Percentiles rank a stretch among this genome's conserved stretches.
Evolutionary conservation across 1,140 invertebrate genomes (phyloP).

Genomic region (Archivesica marissinica): DNA sequence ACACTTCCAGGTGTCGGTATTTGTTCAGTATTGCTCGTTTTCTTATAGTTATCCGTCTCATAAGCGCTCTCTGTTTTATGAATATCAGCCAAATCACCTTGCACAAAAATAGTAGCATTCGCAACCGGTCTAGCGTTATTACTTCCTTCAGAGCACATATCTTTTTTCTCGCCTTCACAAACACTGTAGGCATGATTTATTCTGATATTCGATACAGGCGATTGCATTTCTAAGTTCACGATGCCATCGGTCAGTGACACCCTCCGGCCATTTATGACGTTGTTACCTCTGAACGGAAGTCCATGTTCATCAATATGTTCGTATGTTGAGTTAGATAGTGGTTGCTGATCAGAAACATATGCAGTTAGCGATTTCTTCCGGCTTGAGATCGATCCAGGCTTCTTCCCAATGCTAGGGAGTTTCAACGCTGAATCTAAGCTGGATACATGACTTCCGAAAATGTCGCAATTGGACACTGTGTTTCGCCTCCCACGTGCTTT

Average conservation of each 20-base stretch:
- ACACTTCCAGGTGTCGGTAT: too few relatives aligned
- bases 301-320: too few relatives aligned
- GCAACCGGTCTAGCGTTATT: constrained; percentile 26
- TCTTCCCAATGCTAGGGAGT: too few relatives aligned
- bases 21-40: neutral
- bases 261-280: neutral
- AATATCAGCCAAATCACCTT: constrained; percentile 2
- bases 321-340: too few relatives aligned
- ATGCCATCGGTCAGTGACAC: neutral
- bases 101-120: constrained; percentile 42
- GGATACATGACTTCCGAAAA: too few relatives aligned
- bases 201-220: neutral
- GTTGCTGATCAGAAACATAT: too few relatives aligned
- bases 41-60: neutral
- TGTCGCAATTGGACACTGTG: neutral
- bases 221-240: neutral
- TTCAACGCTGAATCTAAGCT: too few relatives aligned
- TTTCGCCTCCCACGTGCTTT: constrained; percentile 4
- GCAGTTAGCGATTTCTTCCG: too few relatives aligned
- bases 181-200: neutral
- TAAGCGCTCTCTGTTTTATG: neutral
- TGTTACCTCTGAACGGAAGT: too few relatives aligned
- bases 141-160: too few relatives aligned
- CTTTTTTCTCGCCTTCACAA: too few relatives aligned
- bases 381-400: too few relatives aligned